phyloP scores from a whole-genome alignment of 2,888 invertebrate genomes.

The Poecilobothrus nobilitatus region DNA sequence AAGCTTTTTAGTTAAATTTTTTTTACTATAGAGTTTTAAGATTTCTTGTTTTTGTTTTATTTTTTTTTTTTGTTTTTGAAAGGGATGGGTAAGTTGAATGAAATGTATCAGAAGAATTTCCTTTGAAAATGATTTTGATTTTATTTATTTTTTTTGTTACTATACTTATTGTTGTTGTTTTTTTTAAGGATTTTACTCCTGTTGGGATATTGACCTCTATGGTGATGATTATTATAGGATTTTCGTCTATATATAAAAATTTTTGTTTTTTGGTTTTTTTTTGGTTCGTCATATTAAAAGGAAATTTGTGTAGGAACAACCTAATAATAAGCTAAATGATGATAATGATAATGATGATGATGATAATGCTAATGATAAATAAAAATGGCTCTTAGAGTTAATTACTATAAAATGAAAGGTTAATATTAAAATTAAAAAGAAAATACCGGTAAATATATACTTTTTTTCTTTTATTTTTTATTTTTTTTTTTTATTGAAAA shows the following conservation, averaged over 20 bases:
- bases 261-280: neutral
- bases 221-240: neutral
- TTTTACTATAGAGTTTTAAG: no score
- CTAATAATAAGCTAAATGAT: neutral
- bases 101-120: neutral
- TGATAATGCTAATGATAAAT: no score
- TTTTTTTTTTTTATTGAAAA: no score
- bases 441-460: no score
- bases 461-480: no score
- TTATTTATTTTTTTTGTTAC: no score
- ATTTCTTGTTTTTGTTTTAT: neutral
- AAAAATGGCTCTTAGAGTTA: neutral
- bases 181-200: neutral
- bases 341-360: no score
- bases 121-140: neutral
- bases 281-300: slow-evolving; percentile 1
- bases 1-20: neutral
- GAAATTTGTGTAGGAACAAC: slow-evolving; percentile 1
- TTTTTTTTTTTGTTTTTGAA: neutral
- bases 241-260: neutral
- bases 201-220: neutral
- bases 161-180: neutral
- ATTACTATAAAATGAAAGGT: neutral
- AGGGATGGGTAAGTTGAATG: neutral
- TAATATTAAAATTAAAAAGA: neutral